Conservation (phyloP, 1,140 invertebrate species). For the Lethocerus indicus region DNA sequence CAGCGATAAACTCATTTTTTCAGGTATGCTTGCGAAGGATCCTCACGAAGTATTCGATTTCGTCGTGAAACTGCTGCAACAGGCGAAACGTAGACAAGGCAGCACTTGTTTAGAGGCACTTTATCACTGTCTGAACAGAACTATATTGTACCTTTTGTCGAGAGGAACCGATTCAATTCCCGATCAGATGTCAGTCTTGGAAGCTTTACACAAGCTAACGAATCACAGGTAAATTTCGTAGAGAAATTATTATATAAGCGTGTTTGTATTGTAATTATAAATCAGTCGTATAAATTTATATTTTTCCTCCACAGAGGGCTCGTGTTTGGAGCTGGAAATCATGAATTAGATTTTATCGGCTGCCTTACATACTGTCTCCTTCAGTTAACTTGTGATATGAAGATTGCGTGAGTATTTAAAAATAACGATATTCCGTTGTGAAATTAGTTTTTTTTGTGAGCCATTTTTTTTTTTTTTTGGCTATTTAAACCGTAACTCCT, state of each 20-base stretch:
- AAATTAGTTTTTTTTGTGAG: neutral
- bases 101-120: constrained; percentile 63
- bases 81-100: constrained; percentile 62
- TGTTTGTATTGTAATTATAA: no score
- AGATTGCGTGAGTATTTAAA: constrained; percentile 38
- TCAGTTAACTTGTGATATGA: constrained; percentile 80
- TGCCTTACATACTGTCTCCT: constrained; percentile 91
- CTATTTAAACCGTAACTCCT: neutral
- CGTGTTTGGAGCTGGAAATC: constrained; percentile 86
- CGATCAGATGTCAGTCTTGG: constrained; percentile 82
- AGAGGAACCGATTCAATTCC: constrained; percentile 73
- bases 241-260: no score
- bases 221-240: constrained; percentile 36
- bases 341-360: constrained; percentile 87
- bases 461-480: neutral
- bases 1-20: no score
- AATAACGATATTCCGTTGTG: neutral
- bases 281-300: no score
- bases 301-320: constrained; percentile 46
- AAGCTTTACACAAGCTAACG: constrained; percentile 84
- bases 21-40: constrained; percentile 60
- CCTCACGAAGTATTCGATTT: constrained; percentile 93
- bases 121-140: constrained; percentile 86
- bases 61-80: constrained; percentile 77
- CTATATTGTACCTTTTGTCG: constrained; percentile 82